phyloP scores from a whole-genome alignment of 2,113 vertebrate species.

The Pica pica region DNA sequence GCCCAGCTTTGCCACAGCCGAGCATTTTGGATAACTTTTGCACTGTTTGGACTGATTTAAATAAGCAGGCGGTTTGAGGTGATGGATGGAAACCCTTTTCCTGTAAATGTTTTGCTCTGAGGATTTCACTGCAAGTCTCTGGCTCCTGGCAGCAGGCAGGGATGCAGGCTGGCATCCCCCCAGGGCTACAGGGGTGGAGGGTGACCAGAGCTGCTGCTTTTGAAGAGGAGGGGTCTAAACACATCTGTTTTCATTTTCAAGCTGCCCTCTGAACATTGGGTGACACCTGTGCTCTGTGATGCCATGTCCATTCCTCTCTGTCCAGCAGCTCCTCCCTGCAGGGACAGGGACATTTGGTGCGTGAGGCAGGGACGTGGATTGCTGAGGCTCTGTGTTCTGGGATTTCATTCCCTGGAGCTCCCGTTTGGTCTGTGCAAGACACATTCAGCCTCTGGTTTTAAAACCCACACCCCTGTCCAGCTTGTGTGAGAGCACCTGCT shows the following conservation, averaged over 20 bases:
- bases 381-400: not conserved
- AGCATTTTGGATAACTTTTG: not conserved
- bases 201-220: not conserved
- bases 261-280: not conserved
- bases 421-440: not conserved
- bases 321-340: not conserved
- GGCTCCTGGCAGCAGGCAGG: not conserved
- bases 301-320: accelerated
- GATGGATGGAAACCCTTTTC: not conserved
- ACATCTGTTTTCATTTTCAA: not conserved
- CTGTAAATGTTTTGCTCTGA: not conserved
- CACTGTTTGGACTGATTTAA: not conserved
- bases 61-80: not conserved
- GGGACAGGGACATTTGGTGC: not conserved
- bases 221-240: not conserved
- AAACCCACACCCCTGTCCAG: not conserved
- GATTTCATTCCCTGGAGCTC: not conserved
- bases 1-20: not conserved
- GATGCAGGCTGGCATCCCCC: not conserved
- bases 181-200: not conserved
- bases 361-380: accelerated
- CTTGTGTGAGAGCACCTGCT: not conserved
- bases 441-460: not conserved
- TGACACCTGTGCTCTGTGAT: accelerated
- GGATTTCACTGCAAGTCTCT: not conserved